These are phyloP conservation scores for Hyles euphorbiae DNA, from an alignment of 1,140 invertebrate genomes.

Conservation along the genomic window DNA sequence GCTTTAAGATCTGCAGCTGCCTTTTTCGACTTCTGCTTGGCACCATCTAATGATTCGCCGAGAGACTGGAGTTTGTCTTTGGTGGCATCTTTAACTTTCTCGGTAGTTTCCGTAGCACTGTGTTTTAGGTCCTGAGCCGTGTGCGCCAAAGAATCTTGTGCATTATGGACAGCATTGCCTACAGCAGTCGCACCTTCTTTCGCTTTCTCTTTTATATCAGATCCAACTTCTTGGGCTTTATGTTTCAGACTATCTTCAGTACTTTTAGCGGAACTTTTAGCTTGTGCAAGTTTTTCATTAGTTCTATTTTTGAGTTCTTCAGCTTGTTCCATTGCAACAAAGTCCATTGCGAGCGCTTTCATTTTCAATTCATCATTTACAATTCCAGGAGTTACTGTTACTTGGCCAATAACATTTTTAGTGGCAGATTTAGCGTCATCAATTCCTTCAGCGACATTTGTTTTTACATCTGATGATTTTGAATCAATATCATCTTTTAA, in stretches of 20 bases:
- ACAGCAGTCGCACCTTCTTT: slow-evolving; percentile 24
- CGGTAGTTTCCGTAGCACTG: slow-evolving; percentile 27
- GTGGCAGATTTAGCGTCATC: slow-evolving; percentile 39
- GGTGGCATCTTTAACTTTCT: slow-evolving; percentile 31
- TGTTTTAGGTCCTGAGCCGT: slow-evolving; percentile 32
- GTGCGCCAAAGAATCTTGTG: slow-evolving; percentile 32
- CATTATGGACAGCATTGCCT: slow-evolving; percentile 24
- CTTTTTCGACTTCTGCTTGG: slow-evolving; percentile 42
- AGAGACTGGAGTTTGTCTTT: slow-evolving; percentile 31
- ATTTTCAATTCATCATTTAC: slow-evolving; percentile 39
- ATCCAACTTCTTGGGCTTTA: slow-evolving; percentile 20
- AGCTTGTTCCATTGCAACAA: slow-evolving; percentile 51
- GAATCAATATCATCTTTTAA: slow-evolving; percentile 32
- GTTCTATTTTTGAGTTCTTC: slow-evolving; percentile 45
- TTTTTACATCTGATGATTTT: slow-evolving; percentile 33
- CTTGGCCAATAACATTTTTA: slow-evolving; percentile 35
- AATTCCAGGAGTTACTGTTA: slow-evolving; percentile 28
- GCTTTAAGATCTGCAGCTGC: slow-evolving; percentile 16
- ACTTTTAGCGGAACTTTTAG: slow-evolving; percentile 29
- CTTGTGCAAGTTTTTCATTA: slow-evolving; percentile 27
- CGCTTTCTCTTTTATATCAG: slow-evolving; percentile 19
- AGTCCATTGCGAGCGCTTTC: slow-evolving; percentile 49
- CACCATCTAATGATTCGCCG: slow-evolving; percentile 30
- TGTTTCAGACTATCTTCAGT: slow-evolving; percentile 29
- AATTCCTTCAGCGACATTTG: slow-evolving; percentile 34